Percentiles rank a stretch among this genome's conserved stretches.
Evolutionary conservation across 2,113 vertebrate genomes (phyloP).

Genomic region (Lathamus discolor): DNA sequence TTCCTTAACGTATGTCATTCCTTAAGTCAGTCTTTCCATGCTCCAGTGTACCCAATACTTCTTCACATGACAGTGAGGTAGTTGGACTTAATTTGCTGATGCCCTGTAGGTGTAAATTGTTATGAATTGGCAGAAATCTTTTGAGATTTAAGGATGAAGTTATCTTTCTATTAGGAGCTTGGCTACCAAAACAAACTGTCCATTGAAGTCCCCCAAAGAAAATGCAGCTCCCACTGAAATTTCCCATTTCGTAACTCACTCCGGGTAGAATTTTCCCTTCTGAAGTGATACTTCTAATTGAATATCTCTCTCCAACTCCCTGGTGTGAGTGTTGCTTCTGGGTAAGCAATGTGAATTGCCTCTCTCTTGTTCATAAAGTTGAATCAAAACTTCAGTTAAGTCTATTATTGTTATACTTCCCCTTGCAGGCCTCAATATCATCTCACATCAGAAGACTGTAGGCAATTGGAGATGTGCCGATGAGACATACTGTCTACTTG

Average conservation of each 20-base stretch:
- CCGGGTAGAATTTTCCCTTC: neutral
- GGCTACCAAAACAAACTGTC: constrained; percentile 42
- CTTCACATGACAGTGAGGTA: neutral
- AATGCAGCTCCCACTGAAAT: constrained; percentile 35
- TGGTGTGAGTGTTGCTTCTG: neutral
- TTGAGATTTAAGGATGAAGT: constrained; percentile 50
- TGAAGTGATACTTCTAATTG: constrained; percentile 39
- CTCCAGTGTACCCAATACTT: neutral
- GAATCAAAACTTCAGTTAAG: constrained; percentile 35
- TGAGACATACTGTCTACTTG: neutral
- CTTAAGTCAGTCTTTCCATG: neutral
- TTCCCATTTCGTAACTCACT: constrained; percentile 38
- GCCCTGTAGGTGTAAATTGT: constrained; percentile 56
- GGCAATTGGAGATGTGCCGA: neutral
- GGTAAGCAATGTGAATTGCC: constrained; percentile 31
- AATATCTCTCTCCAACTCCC: constrained; percentile 26
- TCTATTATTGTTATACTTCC: constrained; percentile 30
- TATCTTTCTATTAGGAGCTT: constrained; percentile 50
- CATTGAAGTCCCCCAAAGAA: neutral
- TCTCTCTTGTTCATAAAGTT: constrained; percentile 48
- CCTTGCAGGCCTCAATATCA: constrained; percentile 10
- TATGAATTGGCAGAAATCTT: constrained; percentile 59
- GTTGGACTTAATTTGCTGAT: constrained; percentile 55
- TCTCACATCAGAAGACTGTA: neutral
- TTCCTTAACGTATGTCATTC: neutral